Evolutionary conservation across 2,888 invertebrate species (phyloP), one percentile per base, ranked within the genome.

Genomic region (Plebejus melissa): DNA sequence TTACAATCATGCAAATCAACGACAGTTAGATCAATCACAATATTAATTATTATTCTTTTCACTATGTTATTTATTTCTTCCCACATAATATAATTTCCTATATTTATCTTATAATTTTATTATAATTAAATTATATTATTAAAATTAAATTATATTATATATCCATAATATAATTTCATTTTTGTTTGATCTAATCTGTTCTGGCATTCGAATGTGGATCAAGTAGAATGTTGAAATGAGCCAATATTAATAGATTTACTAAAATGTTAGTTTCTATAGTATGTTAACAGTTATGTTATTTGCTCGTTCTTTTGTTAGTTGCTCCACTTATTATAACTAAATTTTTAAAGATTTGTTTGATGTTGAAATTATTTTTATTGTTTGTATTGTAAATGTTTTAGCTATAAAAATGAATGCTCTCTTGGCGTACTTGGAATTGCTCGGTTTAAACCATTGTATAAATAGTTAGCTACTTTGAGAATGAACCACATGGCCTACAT

Each of bases 401-500:
- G 6, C 50, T 72, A 54, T 54, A 50, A 72, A 72, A 50, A 11
- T 46, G 13, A 72, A 36, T 72, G 22, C 6, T 50, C 9, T 71
- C 41, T 71, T 6, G 54, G 50, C 13, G 46, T 72, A 54, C 54
- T 72, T 72, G 32, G 54, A 50, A 54, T 13, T 11, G 71, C 9
- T 72, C 9, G 46, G 46, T 46, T 72, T 28, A 71, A 71, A 72
- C 72, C 32, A 72, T 72, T 72, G 32, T 65, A 65, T 65, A 65
- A 50, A 72, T 72, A 72, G 50, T 50, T 13, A 72, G 28, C 50
- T 28, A 72, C 54, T 74, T 74, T 76, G 22, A 57, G 72, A 76
- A 65, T 28, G 50, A 46, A 77, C 50, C 77, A 74, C 60, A 77
- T 75, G 77, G 69, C 74, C 58, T 32, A 54, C 32, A 54, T 72